Conservation (phyloP, 2,888 invertebrate genomes). For the Ypsolopha sequella region DNA sequence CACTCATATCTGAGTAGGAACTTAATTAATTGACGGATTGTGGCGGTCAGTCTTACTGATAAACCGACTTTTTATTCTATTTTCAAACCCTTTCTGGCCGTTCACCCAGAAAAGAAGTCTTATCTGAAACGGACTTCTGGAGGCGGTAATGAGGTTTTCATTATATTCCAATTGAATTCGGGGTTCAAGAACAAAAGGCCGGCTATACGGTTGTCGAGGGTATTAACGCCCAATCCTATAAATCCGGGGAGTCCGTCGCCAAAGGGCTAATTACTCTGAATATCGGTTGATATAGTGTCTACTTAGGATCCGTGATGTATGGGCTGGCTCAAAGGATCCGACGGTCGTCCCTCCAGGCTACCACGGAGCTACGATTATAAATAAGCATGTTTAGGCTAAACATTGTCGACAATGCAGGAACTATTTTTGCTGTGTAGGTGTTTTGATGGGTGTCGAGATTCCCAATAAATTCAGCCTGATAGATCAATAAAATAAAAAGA, state of each 20-base stretch:
- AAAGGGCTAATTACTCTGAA: slow-evolving; percentile 66
- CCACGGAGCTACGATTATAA: slow-evolving; percentile 54
- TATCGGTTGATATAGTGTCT: slow-evolving; percentile 69
- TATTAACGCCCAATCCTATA: slow-evolving; percentile 66
- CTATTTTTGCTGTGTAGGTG: background rate
- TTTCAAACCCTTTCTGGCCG: background rate
- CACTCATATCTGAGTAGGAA: slow-evolving; percentile 45
- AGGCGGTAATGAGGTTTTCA: slow-evolving; percentile 6
- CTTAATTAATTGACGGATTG: slow-evolving; percentile 62
- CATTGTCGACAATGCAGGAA: slow-evolving; percentile 35
- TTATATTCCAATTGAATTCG: slow-evolving; percentile 55
- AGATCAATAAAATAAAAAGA: no score
- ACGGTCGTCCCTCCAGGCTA: slow-evolving; percentile 43
- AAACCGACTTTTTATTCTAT: background rate
- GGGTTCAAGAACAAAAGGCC: slow-evolving; percentile 55
- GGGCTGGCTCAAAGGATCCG: slow-evolving; percentile 57
- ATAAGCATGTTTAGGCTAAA: slow-evolving; percentile 61
- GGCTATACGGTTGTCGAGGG: slow-evolving; percentile 61
- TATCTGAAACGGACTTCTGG: no score
- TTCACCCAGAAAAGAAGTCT: background rate
- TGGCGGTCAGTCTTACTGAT: slow-evolving; percentile 30
- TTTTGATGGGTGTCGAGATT: no score
- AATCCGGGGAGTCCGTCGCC: slow-evolving; percentile 67
- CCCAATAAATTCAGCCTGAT: no score
- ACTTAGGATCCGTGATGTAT: slow-evolving; percentile 67